phyloP scores from a whole-genome alignment of 2,888 invertebrate species.

The Achlya flavicornis region DNA sequence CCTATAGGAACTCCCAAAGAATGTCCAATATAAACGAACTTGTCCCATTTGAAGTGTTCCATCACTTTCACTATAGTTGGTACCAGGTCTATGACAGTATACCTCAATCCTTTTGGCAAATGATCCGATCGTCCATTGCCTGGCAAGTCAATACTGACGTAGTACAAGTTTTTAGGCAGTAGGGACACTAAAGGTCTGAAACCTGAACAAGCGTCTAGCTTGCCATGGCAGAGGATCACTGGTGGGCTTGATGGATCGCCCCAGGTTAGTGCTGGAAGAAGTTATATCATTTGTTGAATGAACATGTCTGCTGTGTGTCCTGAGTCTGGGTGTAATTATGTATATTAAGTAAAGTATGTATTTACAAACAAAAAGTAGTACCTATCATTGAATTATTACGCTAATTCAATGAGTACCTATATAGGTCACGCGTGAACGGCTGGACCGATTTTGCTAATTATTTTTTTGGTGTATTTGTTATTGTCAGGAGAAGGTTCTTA shows the following conservation, averaged over 20 bases:
- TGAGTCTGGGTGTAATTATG: too few relatives aligned
- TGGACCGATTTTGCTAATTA: too few relatives aligned
- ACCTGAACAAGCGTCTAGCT: constrained; percentile 83
- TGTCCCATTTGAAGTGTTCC: constrained; percentile 60
- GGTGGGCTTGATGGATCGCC: constrained; percentile 77
- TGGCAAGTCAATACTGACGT: constrained; percentile 78
- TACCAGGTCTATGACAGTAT: constrained; percentile 51
- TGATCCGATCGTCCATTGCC: constrained; percentile 84
- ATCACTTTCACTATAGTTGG: constrained; percentile 48
- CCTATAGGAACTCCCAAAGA: constrained; percentile 65
- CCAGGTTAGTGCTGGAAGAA: constrained; percentile 81
- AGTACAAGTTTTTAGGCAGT: constrained; percentile 70
- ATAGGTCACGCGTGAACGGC: too few relatives aligned
- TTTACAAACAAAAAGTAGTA: too few relatives aligned
- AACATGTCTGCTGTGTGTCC: too few relatives aligned
- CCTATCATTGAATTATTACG: too few relatives aligned
- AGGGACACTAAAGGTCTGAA: constrained; percentile 82
- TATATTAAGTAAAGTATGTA: too few relatives aligned
- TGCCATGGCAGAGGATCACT: constrained; percentile 84
- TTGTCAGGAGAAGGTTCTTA: too few relatives aligned
- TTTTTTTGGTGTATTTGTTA: too few relatives aligned
- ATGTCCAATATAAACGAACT: constrained; percentile 65
- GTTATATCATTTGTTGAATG: too few relatives aligned
- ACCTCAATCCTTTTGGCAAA: constrained; percentile 64
- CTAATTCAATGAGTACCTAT: too few relatives aligned